These are phyloP conservation scores for Chaetodon trifasciatus DNA, from an alignment of 2,797 vertebrate genomes.

Conservation along the genomic window DNA sequence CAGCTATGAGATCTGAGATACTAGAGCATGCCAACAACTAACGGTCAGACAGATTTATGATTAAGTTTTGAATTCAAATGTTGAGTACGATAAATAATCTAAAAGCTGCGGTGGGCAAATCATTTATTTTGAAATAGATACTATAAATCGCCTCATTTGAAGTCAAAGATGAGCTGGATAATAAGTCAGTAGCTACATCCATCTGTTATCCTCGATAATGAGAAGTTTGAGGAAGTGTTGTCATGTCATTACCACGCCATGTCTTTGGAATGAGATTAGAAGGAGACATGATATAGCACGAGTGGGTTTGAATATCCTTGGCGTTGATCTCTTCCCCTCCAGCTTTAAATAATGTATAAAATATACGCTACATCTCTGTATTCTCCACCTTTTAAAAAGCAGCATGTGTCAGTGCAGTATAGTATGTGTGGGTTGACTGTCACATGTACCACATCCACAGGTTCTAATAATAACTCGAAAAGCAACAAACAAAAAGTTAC, in stretches of 20 bases:
- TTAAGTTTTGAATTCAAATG: not conserved
- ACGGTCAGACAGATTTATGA: not conserved
- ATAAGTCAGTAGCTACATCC: not conserved
- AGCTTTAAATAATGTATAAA: constrained; percentile 20
- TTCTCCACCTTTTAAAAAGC: not conserved
- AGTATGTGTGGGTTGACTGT: constrained; percentile 11
- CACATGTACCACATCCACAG: not conserved
- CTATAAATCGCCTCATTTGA: not conserved
- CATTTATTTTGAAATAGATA: not conserved
- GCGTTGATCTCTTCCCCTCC: constrained; percentile 6
- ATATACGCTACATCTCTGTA: not conserved
- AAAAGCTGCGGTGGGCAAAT: not conserved
- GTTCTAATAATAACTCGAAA: constrained; percentile 27
- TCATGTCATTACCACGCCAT: not conserved
- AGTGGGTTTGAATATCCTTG: not conserved
- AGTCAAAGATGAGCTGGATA: not conserved
- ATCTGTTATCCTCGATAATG: constrained; percentile 2
- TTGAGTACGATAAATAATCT: not conserved
- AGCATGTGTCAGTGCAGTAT: not conserved
- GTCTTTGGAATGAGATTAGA: constrained; percentile 1
- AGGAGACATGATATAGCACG: not conserved
- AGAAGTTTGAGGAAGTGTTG: not conserved
- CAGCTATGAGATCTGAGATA: not conserved
- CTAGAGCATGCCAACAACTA: not conserved
- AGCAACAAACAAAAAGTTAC: not conserved